Base-by-base conservation (phyloP, 1,140 invertebrate genomes). In the Cylas formicarius region DNA sequence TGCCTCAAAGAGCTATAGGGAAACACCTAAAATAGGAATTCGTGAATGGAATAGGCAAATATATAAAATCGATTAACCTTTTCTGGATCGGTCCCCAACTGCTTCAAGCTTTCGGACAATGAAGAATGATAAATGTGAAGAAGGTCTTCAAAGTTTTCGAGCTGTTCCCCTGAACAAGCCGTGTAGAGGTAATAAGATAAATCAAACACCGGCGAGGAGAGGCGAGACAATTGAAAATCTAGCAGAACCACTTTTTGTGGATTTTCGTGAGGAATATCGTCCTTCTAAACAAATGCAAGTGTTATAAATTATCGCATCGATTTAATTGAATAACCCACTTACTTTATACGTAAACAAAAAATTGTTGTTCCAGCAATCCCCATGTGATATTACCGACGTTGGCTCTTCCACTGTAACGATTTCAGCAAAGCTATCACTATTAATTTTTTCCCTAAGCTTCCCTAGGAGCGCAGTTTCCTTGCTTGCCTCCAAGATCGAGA, bases 131-230 rank as follows among this genome's bases (percentile, higher is more conserved):
- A 80, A n/a, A 71, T 54, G 23, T 74, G 45, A 1, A 80, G 26
- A 9, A 77, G 56, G 20, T 61, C 29, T 11, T 72, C 53, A 31
- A 71, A 71, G 48, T 66, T 47, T 11, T 58, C 42, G 5, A 74
- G 60, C 5, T 65, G 45, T 35, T 66, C 56, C 16, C 72, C 68
- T 0, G 75, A 38, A 2, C n/a, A 72, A 36, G 70, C 71, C 50
- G 69, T 68, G 44, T 73, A 78, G 3, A 80, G 58, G 43, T 72
- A 76, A 48, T 78, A 76, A 0, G 69, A 68, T 29, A 80, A 46
- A 44, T 80, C 77, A 2, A 68, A 69, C 2, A 74, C 68, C 3
- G 77, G 77, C 2, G 76, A 77, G 1, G 70, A 69, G 36, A 72
- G 70, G 3, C 73, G 61, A 8, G 67, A 62, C 8, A 77, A 55